Percentiles rank a stretch among this genome's conserved stretches.
Conservation (phyloP, 2,797 vertebrate genomes). For the Anabas testudineus region DNA sequence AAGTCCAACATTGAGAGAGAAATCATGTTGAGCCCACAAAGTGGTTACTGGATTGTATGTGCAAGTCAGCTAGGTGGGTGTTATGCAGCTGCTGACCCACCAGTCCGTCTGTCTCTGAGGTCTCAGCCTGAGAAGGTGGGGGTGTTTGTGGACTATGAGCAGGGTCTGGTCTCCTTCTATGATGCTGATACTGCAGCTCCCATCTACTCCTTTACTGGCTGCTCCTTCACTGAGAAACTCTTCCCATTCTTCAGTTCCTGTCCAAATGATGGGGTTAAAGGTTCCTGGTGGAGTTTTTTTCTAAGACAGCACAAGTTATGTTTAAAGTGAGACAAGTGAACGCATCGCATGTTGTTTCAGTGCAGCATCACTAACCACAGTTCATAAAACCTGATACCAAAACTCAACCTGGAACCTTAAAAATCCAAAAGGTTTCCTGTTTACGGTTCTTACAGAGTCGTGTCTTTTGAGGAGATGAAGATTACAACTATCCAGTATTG, state of each 20-base stretch:
- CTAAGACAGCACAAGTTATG: not conserved
- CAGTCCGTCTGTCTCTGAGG: not conserved
- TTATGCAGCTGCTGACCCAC: not conserved
- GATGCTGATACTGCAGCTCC: conserved; percentile 8
- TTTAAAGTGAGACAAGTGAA: too few species aligned
- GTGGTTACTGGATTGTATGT: conserved; percentile 49
- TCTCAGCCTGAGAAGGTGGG: conserved; percentile 3
- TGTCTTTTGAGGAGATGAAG: too few species aligned
- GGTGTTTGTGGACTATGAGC: conserved; percentile 41
- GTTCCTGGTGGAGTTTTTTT: not conserved
- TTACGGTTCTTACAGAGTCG: too few species aligned
- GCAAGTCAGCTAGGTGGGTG: conserved; percentile 21
- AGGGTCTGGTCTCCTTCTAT: conserved; percentile 39
- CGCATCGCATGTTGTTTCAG: too few species aligned
- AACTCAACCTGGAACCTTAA: too few species aligned
- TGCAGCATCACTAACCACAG: too few species aligned
- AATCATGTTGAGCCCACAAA: not conserved
- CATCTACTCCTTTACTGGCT: conserved; percentile 26
- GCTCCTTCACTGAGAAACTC: conserved; percentile 21
- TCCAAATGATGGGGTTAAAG: not conserved
- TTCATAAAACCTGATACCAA: too few species aligned
- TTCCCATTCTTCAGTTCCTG: not conserved
- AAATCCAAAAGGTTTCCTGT: too few species aligned
- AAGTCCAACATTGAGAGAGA: conserved; percentile 17
- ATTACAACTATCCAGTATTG: too few species aligned